Evolutionary conservation across 1,140 invertebrate genomes (phyloP), one percentile per base, ranked within the genome.

Genomic region (Capitella teleta): DNA sequence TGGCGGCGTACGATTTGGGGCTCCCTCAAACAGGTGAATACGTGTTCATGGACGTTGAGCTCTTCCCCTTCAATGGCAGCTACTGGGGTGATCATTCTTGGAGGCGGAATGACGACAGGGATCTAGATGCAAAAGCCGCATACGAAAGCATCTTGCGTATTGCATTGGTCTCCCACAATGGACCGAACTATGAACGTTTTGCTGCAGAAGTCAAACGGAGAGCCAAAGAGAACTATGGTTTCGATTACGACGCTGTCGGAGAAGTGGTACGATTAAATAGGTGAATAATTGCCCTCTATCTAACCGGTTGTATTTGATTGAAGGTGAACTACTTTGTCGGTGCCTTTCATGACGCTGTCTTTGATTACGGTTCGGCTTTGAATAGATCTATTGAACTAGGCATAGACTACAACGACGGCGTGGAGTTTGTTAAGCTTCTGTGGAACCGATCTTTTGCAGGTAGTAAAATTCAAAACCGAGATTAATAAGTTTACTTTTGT

Each of bases 141-240:
- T 97, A 87, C 70, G 81, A 85, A 45, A 82, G 88, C 1, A 73
- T 96, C 40, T 74, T 94, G 10, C 91, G 85, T 0, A 84, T 97
- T 18, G 89, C 87, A 0, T 76, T 82, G 5, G 62, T 80, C 40
- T 82, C 85, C 0, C 86, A 86, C 0, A 47, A 18, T 26, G 53
- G 59, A 25, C 24, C 38, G 4, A 45, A 55, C 21, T 66, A 56
- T 55, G 24, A 36, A 5, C 55, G 81, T 30, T 86, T 87, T 62
- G 85, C 85, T 32, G 74, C 78, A 10, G 55, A 74, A 63, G 86
- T 91, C 2, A 87, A 87, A 67, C 70, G 78, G 21, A 72, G 85
- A 4, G 86, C 87, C 0, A 72, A 79, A 24, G 75, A 75, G 26
- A 80, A 83, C 55, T 91, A 88, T 67, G 89, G 86, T 63, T 71